A percentile compares a stretch with the other conserved stretches of the same genome.
Conservation (phyloP, 2,888 invertebrate species). For the Scaptomyza flava region DNA sequence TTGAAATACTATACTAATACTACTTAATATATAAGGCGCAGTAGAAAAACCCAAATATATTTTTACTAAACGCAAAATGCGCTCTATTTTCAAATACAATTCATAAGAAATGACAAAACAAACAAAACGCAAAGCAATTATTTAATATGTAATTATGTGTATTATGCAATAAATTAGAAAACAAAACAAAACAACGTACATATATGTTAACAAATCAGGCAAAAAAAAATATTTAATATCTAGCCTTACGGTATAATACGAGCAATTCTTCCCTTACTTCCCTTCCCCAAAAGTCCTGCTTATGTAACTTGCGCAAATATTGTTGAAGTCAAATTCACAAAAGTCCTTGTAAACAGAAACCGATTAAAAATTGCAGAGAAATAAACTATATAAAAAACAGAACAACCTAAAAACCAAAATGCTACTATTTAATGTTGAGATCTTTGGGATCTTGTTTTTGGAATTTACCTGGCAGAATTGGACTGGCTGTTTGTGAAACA, state of each 20-base stretch:
- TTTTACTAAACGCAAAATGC: constrained; percentile 76
- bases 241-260: constrained; percentile 18
- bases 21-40: constrained; percentile 61
- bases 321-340: constrained; percentile 15
- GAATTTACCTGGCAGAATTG: neutral
- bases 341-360: constrained; percentile 34
- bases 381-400: constrained; percentile 63
- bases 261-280: neutral
- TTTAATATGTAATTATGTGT: constrained; percentile 73
- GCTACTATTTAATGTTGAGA: constrained; percentile 15
- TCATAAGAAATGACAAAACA: constrained; percentile 67
- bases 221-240: constrained; percentile 38
- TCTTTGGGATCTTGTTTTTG: neutral
- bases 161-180: constrained; percentile 52
- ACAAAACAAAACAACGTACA: constrained; percentile 2
- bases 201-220: constrained; percentile 33
- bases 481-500: constrained; percentile 26
- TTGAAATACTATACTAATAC: constrained; percentile 56
- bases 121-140: constrained; percentile 70
- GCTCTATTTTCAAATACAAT: constrained; percentile 79
- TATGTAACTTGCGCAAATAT: constrained; percentile 13
- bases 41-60: constrained; percentile 78
- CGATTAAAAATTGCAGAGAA: constrained; percentile 50
- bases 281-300: constrained; percentile 14
- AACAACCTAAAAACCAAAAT: constrained; percentile 58